phyloP scores from a whole-genome alignment of 1,140 invertebrate genomes.

The Cyphomyrmex costatus region DNA sequence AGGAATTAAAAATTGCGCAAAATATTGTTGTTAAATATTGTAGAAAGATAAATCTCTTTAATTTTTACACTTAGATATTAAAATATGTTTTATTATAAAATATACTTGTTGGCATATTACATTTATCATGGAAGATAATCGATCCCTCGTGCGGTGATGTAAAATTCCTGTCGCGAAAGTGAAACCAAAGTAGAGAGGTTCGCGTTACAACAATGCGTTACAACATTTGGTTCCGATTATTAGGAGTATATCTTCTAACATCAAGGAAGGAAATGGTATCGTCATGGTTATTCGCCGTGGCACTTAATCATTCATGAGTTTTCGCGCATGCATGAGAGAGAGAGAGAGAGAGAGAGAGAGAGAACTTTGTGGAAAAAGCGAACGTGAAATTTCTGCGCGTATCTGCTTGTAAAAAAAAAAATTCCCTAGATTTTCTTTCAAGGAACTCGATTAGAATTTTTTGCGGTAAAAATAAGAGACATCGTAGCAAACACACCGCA shows the following conservation, averaged over 20 bases:
- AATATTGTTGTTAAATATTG: not conserved
- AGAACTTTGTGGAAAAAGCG: not conserved
- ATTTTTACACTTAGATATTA: not conserved
- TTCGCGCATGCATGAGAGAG: conserved; percentile 4
- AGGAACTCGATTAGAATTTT: not conserved
- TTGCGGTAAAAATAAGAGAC: not conserved
- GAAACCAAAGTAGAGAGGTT: conserved; percentile 45
- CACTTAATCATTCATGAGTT: conserved; percentile 58
- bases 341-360: too few relatives aligned
- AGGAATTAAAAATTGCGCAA: not conserved
- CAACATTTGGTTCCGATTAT: conserved; percentile 15
- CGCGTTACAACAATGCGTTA: conserved; percentile 42
- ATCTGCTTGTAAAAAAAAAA: not conserved
- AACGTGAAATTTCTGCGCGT: not conserved
- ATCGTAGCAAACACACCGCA: not conserved
- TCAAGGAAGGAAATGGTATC: conserved; percentile 46
- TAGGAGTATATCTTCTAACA: conserved; percentile 19
- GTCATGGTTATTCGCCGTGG: conserved; percentile 9
- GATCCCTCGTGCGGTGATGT: conserved; percentile 1
- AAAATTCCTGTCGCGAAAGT: conserved; percentile 52
- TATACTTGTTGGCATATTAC: not conserved
- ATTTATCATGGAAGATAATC: not conserved
- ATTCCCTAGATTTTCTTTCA: not conserved
- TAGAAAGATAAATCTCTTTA: not conserved
- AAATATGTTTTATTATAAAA: not conserved